Evolutionary conservation across 2,797 vertebrate genomes (phyloP).

Genomic region (Malurus splendens): DNA sequence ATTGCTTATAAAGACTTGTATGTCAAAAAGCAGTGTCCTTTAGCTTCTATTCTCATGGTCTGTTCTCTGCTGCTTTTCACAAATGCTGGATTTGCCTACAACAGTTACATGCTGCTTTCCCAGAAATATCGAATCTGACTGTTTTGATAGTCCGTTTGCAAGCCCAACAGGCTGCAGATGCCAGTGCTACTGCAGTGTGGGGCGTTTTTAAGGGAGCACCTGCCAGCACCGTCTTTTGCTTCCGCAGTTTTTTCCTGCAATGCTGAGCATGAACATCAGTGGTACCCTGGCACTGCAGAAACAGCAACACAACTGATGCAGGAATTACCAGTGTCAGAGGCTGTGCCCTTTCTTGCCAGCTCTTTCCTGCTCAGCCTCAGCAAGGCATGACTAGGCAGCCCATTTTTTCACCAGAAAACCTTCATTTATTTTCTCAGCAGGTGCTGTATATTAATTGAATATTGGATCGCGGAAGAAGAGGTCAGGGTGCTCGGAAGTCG

Average conservation of each 20-base stretch:
- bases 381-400: not conserved
- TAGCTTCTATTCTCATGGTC: not conserved
- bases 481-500: not conserved
- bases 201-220: not conserved
- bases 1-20: not conserved
- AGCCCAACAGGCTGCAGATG: not conserved
- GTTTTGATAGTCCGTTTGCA: not conserved
- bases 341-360: not conserved
- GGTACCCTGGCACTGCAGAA: not conserved
- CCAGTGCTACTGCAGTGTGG: not conserved
- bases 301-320: not conserved
- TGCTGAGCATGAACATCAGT: not conserved
- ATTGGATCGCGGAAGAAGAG: not conserved
- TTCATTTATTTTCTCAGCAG: not conserved
- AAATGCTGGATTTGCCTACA: not conserved
- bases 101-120: not conserved
- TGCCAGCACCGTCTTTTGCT: not conserved
- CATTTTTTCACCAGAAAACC: not conserved
- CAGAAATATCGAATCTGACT: not conserved
- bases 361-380: not conserved
- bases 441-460: not conserved
- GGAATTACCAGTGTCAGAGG: not conserved
- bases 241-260: not conserved
- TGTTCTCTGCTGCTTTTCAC: not conserved
- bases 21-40: not conserved